Base-by-base conservation (phyloP, 2,797 vertebrate genomes). In the Coregonus suidteri region DNA sequence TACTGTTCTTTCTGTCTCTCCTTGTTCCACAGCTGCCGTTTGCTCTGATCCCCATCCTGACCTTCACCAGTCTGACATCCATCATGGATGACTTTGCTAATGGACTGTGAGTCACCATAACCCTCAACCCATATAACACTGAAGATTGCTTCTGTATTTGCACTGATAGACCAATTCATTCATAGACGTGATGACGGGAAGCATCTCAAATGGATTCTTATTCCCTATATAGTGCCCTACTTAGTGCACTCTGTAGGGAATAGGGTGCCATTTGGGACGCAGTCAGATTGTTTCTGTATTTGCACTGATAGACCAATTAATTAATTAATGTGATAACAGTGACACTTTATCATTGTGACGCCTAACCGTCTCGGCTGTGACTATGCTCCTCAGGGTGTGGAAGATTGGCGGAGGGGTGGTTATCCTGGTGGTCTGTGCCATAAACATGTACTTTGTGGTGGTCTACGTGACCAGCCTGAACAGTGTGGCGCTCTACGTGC, bases 361-460 rank as follows among this genome's bases (percentile, higher is more conserved):
- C 41, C 41, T 47, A 47, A 59, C n/a, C 20, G 1, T 25, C 20
- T 64, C 1, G 59, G 25, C 59, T 64, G 59, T 64, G 20, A 25
- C 59, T 64, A 4, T 54, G 59, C 31, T 65, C 56, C 52, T 71
- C 91, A 98, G 97, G 34, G 87, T 90, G 76, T 96, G 91, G 93
- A 95, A 93, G 90, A 86, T 97, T 0, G 88, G 90, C 0, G 97
- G 97, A 0, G 95, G 96, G 0, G 3, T 95, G 15, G 79, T 96
- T 6, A 93, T 96, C 77, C 73, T 98, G 34, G 3, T 95, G 0
- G 88, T 98, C 77, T 97, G 96, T 4, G 73, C 77, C 83, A 97
- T 98, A 82, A 98, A 98, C 91, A 93, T 96, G 88, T 98, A 97
- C 89, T 98, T 98, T 1, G 96, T 98, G 11, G 91, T 96, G 81